Base-by-base conservation (phyloP, 2,113 vertebrate species). In the Casuarius casuarius region DNA sequence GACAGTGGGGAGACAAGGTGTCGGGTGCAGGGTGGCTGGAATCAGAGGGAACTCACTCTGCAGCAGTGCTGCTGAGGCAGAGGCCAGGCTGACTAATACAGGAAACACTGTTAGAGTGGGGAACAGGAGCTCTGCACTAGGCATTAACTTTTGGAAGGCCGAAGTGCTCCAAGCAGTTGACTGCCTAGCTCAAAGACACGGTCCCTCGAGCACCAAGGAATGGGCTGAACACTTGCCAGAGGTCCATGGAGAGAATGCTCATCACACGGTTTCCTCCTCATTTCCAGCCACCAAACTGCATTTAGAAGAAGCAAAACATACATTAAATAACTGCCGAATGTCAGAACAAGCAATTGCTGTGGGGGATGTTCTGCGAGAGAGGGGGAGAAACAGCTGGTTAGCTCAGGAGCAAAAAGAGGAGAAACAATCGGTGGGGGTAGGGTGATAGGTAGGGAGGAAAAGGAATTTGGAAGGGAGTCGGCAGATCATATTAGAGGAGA, bases 271-370 rank as follows among this genome's bases (percentile, higher is more conserved):
- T 79, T 88, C 87, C 67, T 91, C 87, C 87, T 40, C 49, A 7
- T 91, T 90, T 91, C 49, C 92, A 94, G 91, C 74, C 84, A 92
- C 92, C 75, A 88, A 94, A 89, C 71, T 63, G 74, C 87, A 66
- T 79, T 91, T 91, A 74, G 66, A 79, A 94, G 94, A 78, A 95
- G 74, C 51, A 84, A 95, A 97, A 73, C 44, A 66, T 88, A 82
- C 77, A 94, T 94, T 79, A 94, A 96, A 93, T 75, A 89, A 84
- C 10, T 42, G 79, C 52, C 0, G 16, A 82, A 85, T 94, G 92
- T 87, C 95, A 89, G 81, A 89, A 74, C 33, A 23, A 94, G 65
- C 14, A 23, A 67, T 59, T 28, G 90, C 94, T 76, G 68, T 15
- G 90, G 79, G 94, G 80, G 83, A 78, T 88, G 58, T 2, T 86